Evolutionary conservation across 2,797 vertebrate genomes (phyloP).

Genomic region (Pseudomugil gertrudae): DNA sequence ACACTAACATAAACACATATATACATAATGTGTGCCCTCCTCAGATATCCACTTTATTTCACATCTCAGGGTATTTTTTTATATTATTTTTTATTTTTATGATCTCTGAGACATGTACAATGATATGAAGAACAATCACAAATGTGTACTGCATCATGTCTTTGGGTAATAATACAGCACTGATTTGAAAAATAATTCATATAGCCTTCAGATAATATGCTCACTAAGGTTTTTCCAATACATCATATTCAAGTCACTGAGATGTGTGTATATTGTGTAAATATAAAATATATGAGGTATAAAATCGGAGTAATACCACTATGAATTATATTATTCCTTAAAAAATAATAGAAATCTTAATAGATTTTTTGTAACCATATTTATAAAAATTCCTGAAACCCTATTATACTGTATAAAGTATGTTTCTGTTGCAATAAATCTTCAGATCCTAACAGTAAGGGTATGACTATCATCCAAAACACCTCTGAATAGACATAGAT

Average conservation of each 20-base stretch:
- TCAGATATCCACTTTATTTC: background rate
- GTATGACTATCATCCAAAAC: constrained; percentile 63
- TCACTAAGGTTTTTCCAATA: background rate
- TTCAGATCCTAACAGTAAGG: constrained; percentile 51
- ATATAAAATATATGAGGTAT: background rate
- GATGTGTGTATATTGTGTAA: background rate
- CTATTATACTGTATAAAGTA: constrained; percentile 25
- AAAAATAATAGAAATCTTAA: background rate
- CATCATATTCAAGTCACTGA: background rate
- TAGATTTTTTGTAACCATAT: background rate
- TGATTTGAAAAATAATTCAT: background rate
- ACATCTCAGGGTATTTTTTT: background rate
- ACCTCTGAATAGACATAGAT: constrained; percentile 68
- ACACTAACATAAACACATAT: constrained; percentile 24
- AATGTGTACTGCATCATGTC: background rate
- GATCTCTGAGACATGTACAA: no score
- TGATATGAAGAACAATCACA: background rate
- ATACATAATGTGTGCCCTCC: background rate
- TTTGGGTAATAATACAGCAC: background rate
- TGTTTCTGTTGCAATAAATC: constrained; percentile 54
- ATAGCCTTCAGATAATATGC: background rate
- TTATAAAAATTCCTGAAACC: background rate
- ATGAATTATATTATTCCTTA: background rate
- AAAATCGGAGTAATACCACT: background rate
- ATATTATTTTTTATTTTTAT: no score